Evolutionary conservation across 2,888 invertebrate species (phyloP), one percentile per base, ranked within the genome.

Genomic region (Lasioglossum zephyrum): DNA sequence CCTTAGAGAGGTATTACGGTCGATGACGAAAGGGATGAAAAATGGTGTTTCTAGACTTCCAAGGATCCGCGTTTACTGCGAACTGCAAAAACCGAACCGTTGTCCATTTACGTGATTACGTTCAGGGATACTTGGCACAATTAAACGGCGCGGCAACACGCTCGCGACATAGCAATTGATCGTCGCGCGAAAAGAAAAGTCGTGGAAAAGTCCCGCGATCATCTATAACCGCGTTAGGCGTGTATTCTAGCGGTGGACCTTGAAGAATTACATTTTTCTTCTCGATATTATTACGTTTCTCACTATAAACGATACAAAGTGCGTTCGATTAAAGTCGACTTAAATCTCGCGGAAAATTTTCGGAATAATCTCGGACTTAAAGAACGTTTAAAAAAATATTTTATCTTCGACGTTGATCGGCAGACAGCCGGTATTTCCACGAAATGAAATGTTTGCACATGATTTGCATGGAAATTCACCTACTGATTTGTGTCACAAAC

Each of bases 101-200:
- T 79, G 69, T 44, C 44, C 73, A 85, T 85, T 85, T 76, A 73
- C 79, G 76, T 79, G 85, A 85, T 84, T 85, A 73, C 69, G 47
- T 44, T 1, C n/a, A 13, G 63, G 63, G 63, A 75, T 36, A 72
- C 39, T 83, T 39, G 47, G n/a, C 69, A 41, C 69, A 77, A 83
- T 74, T 66, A 73, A 84, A 75, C 47, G 57, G 70, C 39, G 53
- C 26, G 82, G 66, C 39, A 8, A 44, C 26, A 36, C 26, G 44
- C 47, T 44, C n/a, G 49, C 39, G 53, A 70, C 26, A 26, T 18
- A 53, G 66, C 57, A 69, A 83, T 69, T 66, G 72, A 53, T 53
- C 77, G 26, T 41, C 41, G 49, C 41, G 72, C 36, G 47, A 73
- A 47, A 26, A 70, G 70, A 81, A 81, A 72, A 60, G 82, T 13